Evolutionary conservation across 2,113 vertebrate genomes (phyloP).

Genomic region (Apteryx mantelli): DNA sequence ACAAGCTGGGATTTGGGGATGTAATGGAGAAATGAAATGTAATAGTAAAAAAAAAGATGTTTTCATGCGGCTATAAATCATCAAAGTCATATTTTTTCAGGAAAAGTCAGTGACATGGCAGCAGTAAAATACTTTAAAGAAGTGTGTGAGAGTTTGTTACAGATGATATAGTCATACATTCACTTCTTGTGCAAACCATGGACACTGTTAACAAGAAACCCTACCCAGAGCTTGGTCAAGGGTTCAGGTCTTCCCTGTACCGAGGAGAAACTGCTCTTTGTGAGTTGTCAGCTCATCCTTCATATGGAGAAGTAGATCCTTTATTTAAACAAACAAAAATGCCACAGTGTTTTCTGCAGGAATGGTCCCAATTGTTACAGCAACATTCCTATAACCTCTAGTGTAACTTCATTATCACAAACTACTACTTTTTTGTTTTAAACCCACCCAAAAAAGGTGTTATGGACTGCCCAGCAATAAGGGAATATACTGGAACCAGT

Average conservation of each 20-base stretch:
- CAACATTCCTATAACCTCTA: neutral
- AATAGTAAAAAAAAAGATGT: fast-evolving
- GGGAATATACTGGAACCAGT: neutral
- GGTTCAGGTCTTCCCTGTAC: neutral
- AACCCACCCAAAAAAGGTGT: neutral
- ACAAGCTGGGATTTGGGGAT: neutral
- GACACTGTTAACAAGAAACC: neutral
- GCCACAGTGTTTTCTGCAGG: neutral
- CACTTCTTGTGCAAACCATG: neutral
- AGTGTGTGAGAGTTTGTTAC: fast-evolving
- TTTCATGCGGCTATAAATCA: constrained; percentile 3
- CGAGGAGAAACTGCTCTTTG: neutral
- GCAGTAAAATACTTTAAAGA: neutral
- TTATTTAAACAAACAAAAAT: neutral
- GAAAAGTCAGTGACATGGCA: neutral
- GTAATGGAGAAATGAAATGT: neutral
- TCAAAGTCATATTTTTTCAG: neutral
- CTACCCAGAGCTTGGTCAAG: neutral
- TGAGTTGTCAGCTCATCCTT: neutral
- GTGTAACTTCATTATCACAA: neutral
- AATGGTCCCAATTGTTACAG: neutral
- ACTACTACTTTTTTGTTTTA: neutral
- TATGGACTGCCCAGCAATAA: neutral
- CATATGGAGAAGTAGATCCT: fast-evolving
- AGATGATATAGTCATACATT: neutral